Evolutionary conservation across 2,113 vertebrate species (phyloP), one percentile per base, ranked within the genome.

Genomic region (Saguinus imperator): DNA sequence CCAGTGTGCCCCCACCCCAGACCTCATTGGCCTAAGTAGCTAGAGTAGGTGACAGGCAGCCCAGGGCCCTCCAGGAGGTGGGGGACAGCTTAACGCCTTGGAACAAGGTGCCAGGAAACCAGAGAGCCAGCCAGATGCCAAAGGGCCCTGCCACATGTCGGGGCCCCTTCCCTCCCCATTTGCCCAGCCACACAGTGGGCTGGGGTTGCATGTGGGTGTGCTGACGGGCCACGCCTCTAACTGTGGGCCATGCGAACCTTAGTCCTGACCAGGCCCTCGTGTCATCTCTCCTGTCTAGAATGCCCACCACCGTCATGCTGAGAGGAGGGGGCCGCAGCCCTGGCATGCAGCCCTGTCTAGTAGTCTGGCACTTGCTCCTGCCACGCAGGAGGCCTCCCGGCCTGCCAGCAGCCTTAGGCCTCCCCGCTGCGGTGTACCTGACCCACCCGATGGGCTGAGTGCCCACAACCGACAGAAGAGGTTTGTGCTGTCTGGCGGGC

Each of bases 341-440:
- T 37, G 70, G 89, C 96, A 40, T 11, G 68, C 89, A 83, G 61
- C 80, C 81, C 37, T 52, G 21, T 37, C 86, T 0, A 61, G 96
- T 91, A 98, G 95, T 77, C 92, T 94, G 4, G 72, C 73, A 0
- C 94, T 99, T 98, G 95, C 97, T 98, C 64, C 95, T 75, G 55
- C 68, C 35, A 2, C 61, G 0, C 5, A 0, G 82, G 94, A 68
- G 0, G 18, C 0, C 0, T 89, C 25, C 0, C 72, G 1, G 50
- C 93, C 18, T 1, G 91, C 1, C 0, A 17, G 84, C 0, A 18
- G 1, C 11, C 98, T 98, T 98, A 99, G 98, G n/a, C 99, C 98
- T 0, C 99, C 98, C 0, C 99, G 99, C 40, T 99, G 99, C 0
- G 99, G 99, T 0, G 99, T 99, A 10, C 99, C 99, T 0, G 99